Base-by-base conservation (phyloP, 2,888 invertebrate species). In the Drosophila macrospina region DNA sequence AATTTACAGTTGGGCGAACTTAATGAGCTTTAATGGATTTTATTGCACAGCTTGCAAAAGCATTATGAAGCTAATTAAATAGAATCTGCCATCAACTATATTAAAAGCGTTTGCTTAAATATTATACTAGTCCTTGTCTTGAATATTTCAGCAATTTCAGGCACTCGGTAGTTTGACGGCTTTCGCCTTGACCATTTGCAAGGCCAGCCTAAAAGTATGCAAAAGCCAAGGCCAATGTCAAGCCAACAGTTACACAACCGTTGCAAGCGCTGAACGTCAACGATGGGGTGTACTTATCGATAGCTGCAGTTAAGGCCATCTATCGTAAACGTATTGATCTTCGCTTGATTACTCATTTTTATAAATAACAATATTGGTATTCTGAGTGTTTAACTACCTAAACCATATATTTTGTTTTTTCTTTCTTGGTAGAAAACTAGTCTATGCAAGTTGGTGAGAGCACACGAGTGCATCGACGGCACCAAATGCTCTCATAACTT, bases 21-120 rank as follows among this genome's bases (percentile, higher is more conserved):
- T 80, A 75, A 83, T 59, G 80, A 73, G 80, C 67, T 67, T 75
- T 73, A 80, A 67, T 73, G 66, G 64, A 60, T 63, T 77, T 64
- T 44, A 61, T 55, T 72, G 41, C 56, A 16, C 24, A 36, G 15
- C 54, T 69, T 36, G 42, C 45, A 60, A 64, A 64, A 39, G 20
- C 36, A 13, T 56, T 64, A 69, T 66, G 61, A 70, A 66, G 45
- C 57, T 51, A 74, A 74, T 74, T 74, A 74, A 70, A 74, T 51
- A 26, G 45, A 26, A 48, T 24, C 44, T 48, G 36, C 32, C 42
- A 28, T 66, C 16, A 30, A 20, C 24, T 37, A 60, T 42, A 59
- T 70, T 50, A 69, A 69, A 73, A 44, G 48, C 57, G 57, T 32
- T 54, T 51, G 16, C 16, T 57, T 54, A 45, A 48, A 68, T 73